Base-by-base conservation (phyloP, 2,888 invertebrate species). In the Aphelenchoides bicaudatus region DNA sequence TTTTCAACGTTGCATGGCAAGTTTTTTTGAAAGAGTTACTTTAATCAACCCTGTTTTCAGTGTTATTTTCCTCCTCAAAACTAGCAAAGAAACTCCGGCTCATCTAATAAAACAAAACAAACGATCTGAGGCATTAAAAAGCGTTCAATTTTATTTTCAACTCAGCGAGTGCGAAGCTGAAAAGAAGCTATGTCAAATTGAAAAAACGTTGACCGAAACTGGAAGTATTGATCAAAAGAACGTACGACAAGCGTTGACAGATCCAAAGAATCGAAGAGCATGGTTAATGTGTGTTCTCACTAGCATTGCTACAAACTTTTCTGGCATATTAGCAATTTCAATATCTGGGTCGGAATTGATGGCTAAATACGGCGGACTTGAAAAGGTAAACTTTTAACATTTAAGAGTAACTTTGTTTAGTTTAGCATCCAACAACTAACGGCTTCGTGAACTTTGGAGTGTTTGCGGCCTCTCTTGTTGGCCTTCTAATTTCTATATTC, bases 381-480 rank as follows among this genome's bases (percentile, higher is more conserved):
- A 34, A 10, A n/a, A 34, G n/a, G 34, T 34, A n/a, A 34, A 10
- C 34, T 10, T n/a, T 34, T 10, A 10, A 10, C 34, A 10, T 34
- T 34, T 34, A 10, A 34, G 10, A 34, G 10, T 34, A 10, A 34
- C 34, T 34, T 34, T 34, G 34, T 34, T 34, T 10, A 10, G 34
- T 34, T 34, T n/a, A 34, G 34, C 10, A 10, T 10, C 34, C 10
- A 34, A n/a, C 34, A n/a, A n/a, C n/a, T n/a, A n/a, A n/a, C n/a
- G 34, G 34, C 34, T 10, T 34, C n/a, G 34, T n/a, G 10, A 43
- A 43, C 25, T 19, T 25, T 6, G 43, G 43, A 43, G 43, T 43
- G 16, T 43, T 43, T n/a, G 43, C 43, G 8, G 8, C 43, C 21
- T 43, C 43, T 6, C 23, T 43, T 10, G 10, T 43, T 25, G 43